Evolutionary conservation across 2,797 vertebrate species (phyloP).

Genomic region (Rhabdophis nuchalis): DNA sequence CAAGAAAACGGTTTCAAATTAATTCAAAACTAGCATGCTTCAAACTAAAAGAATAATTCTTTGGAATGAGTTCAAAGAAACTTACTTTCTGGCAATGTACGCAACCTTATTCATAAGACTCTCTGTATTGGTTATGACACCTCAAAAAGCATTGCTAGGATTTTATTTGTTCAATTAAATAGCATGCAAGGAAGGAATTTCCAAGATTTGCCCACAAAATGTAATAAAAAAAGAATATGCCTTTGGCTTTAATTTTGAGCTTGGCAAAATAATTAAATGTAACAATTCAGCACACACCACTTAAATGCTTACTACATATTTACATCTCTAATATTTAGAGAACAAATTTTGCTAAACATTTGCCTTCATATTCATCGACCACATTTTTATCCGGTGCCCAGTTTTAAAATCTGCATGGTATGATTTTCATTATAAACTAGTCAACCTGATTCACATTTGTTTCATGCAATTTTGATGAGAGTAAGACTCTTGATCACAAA

Average conservation of each 20-base stretch:
- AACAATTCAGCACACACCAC: not conserved
- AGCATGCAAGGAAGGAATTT: not conserved
- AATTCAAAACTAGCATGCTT: not conserved
- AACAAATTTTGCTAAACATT: not conserved
- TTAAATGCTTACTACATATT: conserved; percentile 5
- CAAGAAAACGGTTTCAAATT: not conserved
- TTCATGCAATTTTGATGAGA: not conserved
- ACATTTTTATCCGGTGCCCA: not conserved
- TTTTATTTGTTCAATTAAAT: not conserved
- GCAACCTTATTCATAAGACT: not conserved
- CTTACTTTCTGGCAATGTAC: not conserved
- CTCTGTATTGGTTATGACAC: not conserved
- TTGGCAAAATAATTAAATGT: not conserved
- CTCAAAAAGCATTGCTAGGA: not conserved
- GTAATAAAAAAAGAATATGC: not conserved
- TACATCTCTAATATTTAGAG: not conserved
- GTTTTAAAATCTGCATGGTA: not conserved
- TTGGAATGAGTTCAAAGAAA: not conserved
- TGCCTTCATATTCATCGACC: not conserved
- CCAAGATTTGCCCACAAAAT: not conserved
- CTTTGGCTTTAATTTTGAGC: not conserved
- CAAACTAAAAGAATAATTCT: not conserved
- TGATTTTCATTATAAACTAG: not conserved
- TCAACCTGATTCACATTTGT: not conserved
- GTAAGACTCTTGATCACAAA: not conserved